phyloP scores from a whole-genome alignment of 2,888 invertebrate genomes.

The Mamestra brassicae region DNA sequence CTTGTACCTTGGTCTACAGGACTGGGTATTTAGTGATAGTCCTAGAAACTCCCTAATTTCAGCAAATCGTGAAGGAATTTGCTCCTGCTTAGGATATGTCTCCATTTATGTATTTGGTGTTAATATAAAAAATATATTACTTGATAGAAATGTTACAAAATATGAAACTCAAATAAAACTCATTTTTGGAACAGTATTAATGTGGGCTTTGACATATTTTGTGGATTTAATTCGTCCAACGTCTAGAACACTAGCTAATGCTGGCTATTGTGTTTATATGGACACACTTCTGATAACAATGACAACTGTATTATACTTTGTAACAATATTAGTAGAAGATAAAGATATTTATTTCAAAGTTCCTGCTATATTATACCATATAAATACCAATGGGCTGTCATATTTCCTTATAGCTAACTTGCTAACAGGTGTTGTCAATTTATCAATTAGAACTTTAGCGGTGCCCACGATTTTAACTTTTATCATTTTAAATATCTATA shows the following conservation, averaged over 20 bases:
- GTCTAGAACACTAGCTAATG: constrained; percentile 96
- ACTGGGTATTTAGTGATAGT: constrained; percentile 92
- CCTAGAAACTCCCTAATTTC: constrained; percentile 92
- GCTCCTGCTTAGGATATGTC: constrained; percentile 96
- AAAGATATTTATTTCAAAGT: constrained; percentile 71
- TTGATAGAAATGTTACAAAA: constrained; percentile 75
- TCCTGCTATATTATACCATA: constrained; percentile 92
- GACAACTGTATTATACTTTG: constrained; percentile 58
- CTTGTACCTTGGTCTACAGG: constrained; percentile 92
- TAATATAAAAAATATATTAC: constrained; percentile 91
- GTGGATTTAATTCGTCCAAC: constrained; percentile 90
- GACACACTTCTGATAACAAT: constrained; percentile 92
- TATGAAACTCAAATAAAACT: constrained; percentile 68
- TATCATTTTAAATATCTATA: constrained; percentile 91
- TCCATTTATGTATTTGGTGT: constrained; percentile 95
- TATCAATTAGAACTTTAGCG: constrained; percentile 92
- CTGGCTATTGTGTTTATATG: constrained; percentile 95
- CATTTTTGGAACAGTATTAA: constrained; percentile 66
- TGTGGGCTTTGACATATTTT: constrained; percentile 86
- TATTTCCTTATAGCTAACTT: constrained; percentile 96
- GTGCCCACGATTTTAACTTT: constrained; percentile 83
- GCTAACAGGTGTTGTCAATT: constrained; percentile 95
- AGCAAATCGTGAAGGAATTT: constrained; percentile 98
- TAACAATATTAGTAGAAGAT: constrained; percentile 87
- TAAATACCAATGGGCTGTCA: constrained; percentile 95